Conservation (phyloP, 1,140 invertebrate species). For the Helicoverpa zea region DNA sequence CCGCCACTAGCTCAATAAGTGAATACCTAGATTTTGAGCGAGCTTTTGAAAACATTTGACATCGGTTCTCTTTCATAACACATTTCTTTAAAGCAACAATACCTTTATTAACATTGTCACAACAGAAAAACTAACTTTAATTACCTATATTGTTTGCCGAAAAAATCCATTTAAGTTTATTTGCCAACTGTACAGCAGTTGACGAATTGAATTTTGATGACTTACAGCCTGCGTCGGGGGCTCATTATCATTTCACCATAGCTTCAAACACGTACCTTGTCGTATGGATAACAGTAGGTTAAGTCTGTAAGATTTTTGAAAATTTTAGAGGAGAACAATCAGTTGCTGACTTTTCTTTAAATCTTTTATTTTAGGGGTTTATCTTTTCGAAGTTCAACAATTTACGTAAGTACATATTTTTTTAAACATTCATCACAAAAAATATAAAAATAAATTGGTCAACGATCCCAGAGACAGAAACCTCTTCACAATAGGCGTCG, state of each 20-base stretch:
- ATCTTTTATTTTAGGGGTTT: too few relatives aligned
- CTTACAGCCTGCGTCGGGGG: slow-evolving; percentile 64
- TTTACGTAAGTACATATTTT: too few relatives aligned
- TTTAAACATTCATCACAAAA: too few relatives aligned
- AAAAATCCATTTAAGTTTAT: slow-evolving; percentile 51
- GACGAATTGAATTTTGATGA: slow-evolving; percentile 83
- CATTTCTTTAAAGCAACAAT: background rate
- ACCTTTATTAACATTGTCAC: background rate
- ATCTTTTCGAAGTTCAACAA: too few relatives aligned
- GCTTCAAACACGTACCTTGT: slow-evolving; percentile 9
- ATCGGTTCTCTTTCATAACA: too few relatives aligned
- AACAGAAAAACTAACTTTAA: background rate
- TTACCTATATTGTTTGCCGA: background rate
- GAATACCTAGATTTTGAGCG: too few relatives aligned
- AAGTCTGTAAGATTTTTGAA: background rate
- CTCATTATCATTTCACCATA: slow-evolving; percentile 76
- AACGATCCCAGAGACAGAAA: too few relatives aligned
- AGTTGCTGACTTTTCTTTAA: too few relatives aligned
- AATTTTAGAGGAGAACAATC: background rate
- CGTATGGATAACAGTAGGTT: background rate
- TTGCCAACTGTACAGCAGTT: slow-evolving; percentile 65
- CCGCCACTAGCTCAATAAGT: too few relatives aligned
- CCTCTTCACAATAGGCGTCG: too few relatives aligned
- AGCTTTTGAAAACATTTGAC: too few relatives aligned
- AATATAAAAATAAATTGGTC: too few relatives aligned